Evolutionary conservation across 2,797 vertebrate species (phyloP).

Genomic region (Argyrosomus regius): DNA sequence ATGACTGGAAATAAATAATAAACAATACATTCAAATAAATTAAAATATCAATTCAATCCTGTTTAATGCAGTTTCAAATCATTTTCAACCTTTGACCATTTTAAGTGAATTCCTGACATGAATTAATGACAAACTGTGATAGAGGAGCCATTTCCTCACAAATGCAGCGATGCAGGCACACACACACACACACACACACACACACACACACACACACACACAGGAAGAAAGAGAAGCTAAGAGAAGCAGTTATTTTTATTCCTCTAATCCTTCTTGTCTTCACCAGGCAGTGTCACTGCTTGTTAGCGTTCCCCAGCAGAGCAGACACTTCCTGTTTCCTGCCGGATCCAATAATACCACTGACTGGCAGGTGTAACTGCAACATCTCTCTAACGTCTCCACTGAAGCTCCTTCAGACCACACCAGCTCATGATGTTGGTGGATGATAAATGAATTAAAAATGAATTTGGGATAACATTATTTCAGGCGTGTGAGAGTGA

Average conservation of each 20-base stretch:
- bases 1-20: no score
- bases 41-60: neutral
- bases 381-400: slow-evolving; percentile 16
- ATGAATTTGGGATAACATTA: neutral
- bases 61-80: neutral
- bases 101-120: neutral
- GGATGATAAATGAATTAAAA: neutral
- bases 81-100: neutral
- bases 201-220: slow-evolving; percentile 20
- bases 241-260: slow-evolving; percentile 74
- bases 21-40: neutral
- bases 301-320: slow-evolving; percentile 69
- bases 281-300: slow-evolving; percentile 72
- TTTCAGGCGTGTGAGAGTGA: slow-evolving; percentile 3
- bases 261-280: slow-evolving; percentile 79
- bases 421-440: neutral
- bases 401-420: neutral
- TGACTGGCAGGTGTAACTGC: slow-evolving; percentile 31
- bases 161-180: neutral
- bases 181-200: slow-evolving; percentile 10
- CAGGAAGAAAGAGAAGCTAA: slow-evolving; percentile 47
- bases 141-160: slow-evolving; percentile 16
- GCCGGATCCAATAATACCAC: slow-evolving; percentile 44
- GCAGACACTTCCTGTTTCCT: slow-evolving; percentile 70
- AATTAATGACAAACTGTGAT: slow-evolving; percentile 3